Conservation (phyloP, 2,113 vertebrate genomes). For the Coturnix japonica region DNA sequence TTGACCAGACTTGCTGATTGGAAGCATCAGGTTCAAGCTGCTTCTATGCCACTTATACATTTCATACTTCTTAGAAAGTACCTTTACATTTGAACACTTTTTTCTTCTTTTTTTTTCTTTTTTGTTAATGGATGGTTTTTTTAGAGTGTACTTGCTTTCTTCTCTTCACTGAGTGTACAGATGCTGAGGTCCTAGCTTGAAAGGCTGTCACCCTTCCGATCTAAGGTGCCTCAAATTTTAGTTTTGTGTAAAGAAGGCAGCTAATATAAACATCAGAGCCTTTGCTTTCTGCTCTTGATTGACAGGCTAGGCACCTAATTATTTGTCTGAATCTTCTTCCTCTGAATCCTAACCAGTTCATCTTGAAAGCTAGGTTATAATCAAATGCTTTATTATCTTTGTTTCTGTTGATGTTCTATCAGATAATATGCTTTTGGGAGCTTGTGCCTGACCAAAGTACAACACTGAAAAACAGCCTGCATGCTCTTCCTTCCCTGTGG, state of each 20-base stretch:
- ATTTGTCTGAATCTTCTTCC: conserved; percentile 41
- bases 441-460: conserved; percentile 36
- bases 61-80: neutral
- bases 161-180: neutral
- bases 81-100: neutral
- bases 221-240: neutral
- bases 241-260: neutral
- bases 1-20: neutral
- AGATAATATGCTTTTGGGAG: conserved; percentile 52
- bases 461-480: conserved; percentile 60
- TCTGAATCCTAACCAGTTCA: conserved; percentile 22
- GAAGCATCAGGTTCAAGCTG: neutral
- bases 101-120: neutral
- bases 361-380: conserved; percentile 40
- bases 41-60: neutral
- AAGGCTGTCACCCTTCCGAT: neutral
- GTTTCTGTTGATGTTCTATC: conserved; percentile 40
- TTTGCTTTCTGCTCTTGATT: neutral
- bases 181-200: neutral
- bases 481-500: conserved; percentile 42
- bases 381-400: conserved; percentile 57
- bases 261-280: neutral
- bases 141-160: neutral
- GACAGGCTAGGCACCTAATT: neutral
- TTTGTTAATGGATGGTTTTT: neutral